These are phyloP conservation scores for Tupaia chinensis DNA, from an alignment of 2,113 vertebrate genomes.

Conservation along the genomic window DNA sequence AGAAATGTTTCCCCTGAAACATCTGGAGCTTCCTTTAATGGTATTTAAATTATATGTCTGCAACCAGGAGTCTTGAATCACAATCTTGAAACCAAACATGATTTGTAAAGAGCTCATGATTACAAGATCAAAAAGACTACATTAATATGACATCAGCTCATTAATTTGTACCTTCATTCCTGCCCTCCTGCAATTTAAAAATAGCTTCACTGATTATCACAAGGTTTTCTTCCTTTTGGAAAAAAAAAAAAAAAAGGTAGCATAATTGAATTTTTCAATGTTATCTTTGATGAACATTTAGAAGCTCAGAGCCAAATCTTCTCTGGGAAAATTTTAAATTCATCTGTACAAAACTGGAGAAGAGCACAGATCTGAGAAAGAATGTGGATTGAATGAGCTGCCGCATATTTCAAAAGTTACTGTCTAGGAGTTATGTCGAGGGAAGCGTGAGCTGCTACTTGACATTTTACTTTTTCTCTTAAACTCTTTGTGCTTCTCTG, in stretches of 20 bases:
- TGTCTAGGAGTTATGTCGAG: not conserved
- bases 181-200: constrained; percentile 80
- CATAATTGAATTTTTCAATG: constrained; percentile 66
- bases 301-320: constrained; percentile 65
- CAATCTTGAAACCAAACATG: constrained; percentile 75
- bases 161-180: constrained; percentile 75
- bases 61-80: constrained; percentile 72
- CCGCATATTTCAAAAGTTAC: constrained; percentile 28
- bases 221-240: constrained; percentile 80
- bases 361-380: constrained; percentile 8
- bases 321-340: constrained; percentile 64
- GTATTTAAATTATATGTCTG: constrained; percentile 78
- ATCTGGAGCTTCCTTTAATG: constrained; percentile 78
- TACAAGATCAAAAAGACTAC: constrained; percentile 81
- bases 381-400: not conserved
- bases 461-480: not conserved
- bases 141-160: constrained; percentile 81
- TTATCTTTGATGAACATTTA: constrained; percentile 79
- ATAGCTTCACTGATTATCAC: constrained; percentile 69
- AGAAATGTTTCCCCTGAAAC: constrained; percentile 74
- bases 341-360: constrained; percentile 47
- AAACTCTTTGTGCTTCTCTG: not conserved
- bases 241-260: constrained; percentile 12
- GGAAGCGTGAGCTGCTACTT: not conserved
- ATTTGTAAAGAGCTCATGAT: constrained; percentile 83